Evolutionary conservation across 92 coral and sea anemone species (phyloP).

Genomic region (Siderastrea siderea): DNA sequence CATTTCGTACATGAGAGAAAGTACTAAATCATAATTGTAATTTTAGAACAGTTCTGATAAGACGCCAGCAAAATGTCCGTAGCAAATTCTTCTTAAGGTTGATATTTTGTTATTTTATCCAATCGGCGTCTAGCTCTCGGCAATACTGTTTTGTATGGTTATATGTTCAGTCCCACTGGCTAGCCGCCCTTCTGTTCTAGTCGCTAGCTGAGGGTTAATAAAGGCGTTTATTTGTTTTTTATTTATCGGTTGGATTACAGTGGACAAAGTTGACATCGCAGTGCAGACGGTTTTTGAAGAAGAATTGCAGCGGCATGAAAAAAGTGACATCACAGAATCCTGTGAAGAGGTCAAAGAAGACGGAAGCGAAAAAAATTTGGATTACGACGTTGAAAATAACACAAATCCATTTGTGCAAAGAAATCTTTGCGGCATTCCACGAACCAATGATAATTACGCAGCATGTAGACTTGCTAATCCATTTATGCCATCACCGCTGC

Average conservation of each 20-base stretch:
- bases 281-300: conserved; percentile 54
- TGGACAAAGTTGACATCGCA: conserved; percentile 47
- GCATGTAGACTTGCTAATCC: conserved; percentile 71
- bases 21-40: no score
- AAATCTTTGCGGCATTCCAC: conserved; percentile 31
- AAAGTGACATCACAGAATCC: neutral
- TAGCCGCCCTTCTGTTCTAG: no score
- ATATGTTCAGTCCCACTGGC: no score
- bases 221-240: neutral
- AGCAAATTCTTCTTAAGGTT: no score
- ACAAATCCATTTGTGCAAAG: neutral
- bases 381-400: conserved; percentile 14
- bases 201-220: neutral
- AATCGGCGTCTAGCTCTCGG: no score
- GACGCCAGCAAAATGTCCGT: no score
- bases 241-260: conserved; percentile 9
- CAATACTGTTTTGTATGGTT: no score
- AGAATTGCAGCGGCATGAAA: neutral
- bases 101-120: no score
- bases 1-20: no score
- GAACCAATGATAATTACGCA: conserved; percentile 55
- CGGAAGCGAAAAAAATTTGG: neutral
- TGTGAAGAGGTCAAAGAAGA: conserved; percentile 26
- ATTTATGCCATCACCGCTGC: conserved; percentile 46
- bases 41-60: no score